These are phyloP conservation scores for Protonemura montana DNA, from an alignment of 2,888 invertebrate genomes.

Conservation along the genomic window DNA sequence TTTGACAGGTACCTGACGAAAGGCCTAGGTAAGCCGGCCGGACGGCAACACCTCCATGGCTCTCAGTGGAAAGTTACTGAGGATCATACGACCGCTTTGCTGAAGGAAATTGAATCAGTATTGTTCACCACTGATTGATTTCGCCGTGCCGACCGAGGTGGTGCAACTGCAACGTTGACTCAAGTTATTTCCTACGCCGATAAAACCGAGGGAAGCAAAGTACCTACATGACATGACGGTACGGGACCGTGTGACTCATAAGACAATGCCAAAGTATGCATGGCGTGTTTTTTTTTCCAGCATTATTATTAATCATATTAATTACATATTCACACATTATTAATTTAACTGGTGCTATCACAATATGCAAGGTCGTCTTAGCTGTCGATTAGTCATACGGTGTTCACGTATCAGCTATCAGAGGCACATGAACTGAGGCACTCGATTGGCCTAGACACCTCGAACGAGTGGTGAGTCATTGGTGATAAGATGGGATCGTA, in stretches of 20 bases:
- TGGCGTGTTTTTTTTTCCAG: background rate
- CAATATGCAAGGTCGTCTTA: constrained; percentile 28
- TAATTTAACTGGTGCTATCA: constrained; percentile 1
- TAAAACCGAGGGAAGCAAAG: background rate
- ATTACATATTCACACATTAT: constrained; percentile 12
- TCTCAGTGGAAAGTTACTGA: background rate
- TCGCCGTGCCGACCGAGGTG: background rate
- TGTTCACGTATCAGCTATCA: constrained; percentile 1
- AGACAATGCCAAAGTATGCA: background rate
- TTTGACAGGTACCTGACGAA: background rate
- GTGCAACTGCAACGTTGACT: background rate
- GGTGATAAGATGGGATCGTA: constrained; percentile 18
- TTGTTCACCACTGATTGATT: background rate
- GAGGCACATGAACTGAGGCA: constrained; percentile 1
- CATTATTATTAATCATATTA: background rate
- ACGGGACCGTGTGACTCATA: background rate
- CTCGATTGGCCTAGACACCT: constrained; percentile 13
- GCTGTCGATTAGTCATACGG: constrained; percentile 24
- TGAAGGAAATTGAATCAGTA: background rate
- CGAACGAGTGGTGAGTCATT: background rate
- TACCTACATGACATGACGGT: background rate
- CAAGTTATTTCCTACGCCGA: background rate
- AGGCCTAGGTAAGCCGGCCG: background rate
- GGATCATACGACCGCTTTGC: background rate
- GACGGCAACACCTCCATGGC: background rate